Base-by-base conservation (phyloP, 2,113 vertebrate genomes). In the Choloepus hoffmanni region DNA sequence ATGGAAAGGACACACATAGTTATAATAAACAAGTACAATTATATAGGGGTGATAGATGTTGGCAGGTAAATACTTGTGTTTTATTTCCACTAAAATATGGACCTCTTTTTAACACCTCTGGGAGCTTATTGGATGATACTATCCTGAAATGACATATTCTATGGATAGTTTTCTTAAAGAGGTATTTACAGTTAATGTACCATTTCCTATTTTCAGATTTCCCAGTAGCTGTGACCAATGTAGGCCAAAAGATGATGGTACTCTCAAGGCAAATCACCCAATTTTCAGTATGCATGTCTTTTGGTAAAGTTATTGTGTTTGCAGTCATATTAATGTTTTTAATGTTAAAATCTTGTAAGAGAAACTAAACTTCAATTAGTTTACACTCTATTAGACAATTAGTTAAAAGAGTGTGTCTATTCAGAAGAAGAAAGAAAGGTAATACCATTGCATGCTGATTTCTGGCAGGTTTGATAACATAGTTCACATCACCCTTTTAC, bases 281-380 rank as follows among this genome's bases (percentile, higher is more conserved):
- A n/a, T 65, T 92, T 87, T 84, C 21, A 62, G 40, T 53, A 62
- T 5, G 15, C 53, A 78, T 76, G 95, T 87, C 12, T 90, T 72
- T 26, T 55, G 13, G 12, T 43, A 94, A 93, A 95, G 10, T 85
- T 93, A 74, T 26, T 96, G 9, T 85, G n/a, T 63, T 40, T 95
- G 8, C 6, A 78, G 36, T 89, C 81, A 48, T 48, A 63, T 7
- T 26, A 28, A 83, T 18, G 62, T 48, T 79, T 92, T 88, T 89
- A 72, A 77, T 43, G 15, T 76, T 84, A 81, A 90, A 84, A 77
- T 40, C 28, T 83, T 40, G 86, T 3, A 78, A 79, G 86, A 48
- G 55, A 26, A 94, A 94, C 60, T 36, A 60, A 94, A 45, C 30
- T 60, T 94, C 7, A 88, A 48, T 94, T 84, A 23, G 6, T 62